Evolutionary conservation across 2,797 vertebrate species (phyloP).

Genomic region (Poecilia gillii): DNA sequence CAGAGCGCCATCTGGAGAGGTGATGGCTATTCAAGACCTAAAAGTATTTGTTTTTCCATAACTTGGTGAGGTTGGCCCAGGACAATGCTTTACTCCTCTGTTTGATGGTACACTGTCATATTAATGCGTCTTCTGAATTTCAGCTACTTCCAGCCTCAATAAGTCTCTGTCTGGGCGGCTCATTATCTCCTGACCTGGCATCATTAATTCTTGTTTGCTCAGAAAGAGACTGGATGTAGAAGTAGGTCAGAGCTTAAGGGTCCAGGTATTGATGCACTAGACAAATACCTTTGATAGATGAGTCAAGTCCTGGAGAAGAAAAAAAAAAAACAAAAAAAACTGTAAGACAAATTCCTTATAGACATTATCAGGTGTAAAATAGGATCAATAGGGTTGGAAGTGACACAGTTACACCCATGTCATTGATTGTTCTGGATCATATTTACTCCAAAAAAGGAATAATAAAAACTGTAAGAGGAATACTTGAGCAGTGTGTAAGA

Average conservation of each 20-base stretch:
- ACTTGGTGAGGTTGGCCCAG: conserved; percentile 31
- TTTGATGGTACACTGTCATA: not conserved
- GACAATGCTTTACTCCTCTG: conserved; percentile 2
- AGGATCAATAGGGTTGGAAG: conserved; percentile 44
- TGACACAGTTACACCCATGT: conserved; percentile 16
- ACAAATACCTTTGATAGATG: conserved; percentile 60
- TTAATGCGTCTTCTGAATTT: not conserved
- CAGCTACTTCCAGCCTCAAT: conserved; percentile 12
- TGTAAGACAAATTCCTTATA: conserved; percentile 28
- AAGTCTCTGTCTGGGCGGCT: conserved; percentile 49
- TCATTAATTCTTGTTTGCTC: conserved; percentile 71
- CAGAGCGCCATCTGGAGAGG: conserved; percentile 52
- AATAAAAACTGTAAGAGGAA: not conserved
- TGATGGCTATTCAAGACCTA: conserved; percentile 49
- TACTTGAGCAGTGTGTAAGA: conserved; percentile 28
- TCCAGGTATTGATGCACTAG: conserved; percentile 46
- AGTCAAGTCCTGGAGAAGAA: conserved; percentile 24
- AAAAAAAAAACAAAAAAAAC: conserved; percentile 31
- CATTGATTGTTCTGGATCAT: conserved; percentile 36
- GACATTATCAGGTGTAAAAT: conserved; percentile 36
- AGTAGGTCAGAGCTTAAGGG: conserved; percentile 29
- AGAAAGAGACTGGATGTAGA: conserved; percentile 39
- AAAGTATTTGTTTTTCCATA: conserved; percentile 46
- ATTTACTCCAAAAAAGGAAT: not conserved
- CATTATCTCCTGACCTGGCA: conserved; percentile 57